A percentile compares a stretch with the other conserved stretches of the same genome.
Evolutionary conservation across 2,888 invertebrate genomes (phyloP).

Genomic region (Xylocampa areola): DNA sequence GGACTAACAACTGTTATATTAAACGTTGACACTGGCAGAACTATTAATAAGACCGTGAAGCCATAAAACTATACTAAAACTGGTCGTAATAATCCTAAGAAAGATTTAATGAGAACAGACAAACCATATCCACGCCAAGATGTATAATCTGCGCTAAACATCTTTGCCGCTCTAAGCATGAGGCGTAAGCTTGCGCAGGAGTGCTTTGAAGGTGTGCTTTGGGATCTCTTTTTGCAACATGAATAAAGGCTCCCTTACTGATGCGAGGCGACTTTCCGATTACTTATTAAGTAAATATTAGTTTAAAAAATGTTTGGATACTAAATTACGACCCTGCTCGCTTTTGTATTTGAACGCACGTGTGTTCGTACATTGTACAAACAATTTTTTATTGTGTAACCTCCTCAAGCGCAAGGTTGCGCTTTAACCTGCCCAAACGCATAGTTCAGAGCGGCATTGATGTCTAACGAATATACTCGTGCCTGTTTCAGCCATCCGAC

Average conservation of each 20-base stretch:
- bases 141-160: slow-evolving; percentile 8
- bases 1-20: not conserved
- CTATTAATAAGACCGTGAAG: not conserved
- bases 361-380: too few species aligned
- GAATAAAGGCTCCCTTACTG: too few species aligned
- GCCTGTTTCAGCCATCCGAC: slow-evolving; percentile 96
- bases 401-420: too few species aligned
- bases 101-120: slow-evolving; percentile 25
- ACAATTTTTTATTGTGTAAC: too few species aligned
- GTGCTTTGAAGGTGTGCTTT: not conserved
- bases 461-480: slow-evolving; percentile 56
- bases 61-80: not conserved
- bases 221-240: too few species aligned
- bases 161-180: slow-evolving; percentile 20
- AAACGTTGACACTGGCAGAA: not conserved
- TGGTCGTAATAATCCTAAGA: not conserved
- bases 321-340: too few species aligned
- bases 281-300: too few species aligned
- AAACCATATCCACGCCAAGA: slow-evolving; percentile 37
- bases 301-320: too few species aligned
- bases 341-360: too few species aligned
- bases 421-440: not conserved
- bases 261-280: too few species aligned
- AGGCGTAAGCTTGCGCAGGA: not conserved
- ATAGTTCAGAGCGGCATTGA: slow-evolving; percentile 17